These are phyloP conservation scores for Cotesia chilonis DNA, from an alignment of 1,140 invertebrate genomes.

Conservation along the genomic window DNA sequence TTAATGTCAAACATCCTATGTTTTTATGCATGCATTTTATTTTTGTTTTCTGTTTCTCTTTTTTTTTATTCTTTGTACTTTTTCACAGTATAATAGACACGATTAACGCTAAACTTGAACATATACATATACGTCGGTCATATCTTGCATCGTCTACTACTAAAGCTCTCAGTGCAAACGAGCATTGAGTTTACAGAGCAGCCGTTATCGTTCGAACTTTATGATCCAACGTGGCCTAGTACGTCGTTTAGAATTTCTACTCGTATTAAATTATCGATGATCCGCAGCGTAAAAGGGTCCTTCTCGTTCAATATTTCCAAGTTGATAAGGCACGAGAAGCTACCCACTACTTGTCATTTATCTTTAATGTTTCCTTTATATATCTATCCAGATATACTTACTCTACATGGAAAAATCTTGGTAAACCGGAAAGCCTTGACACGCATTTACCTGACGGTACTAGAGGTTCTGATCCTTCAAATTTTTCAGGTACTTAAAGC, in stretches of 20 bases:
- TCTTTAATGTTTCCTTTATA: conserved; percentile 1
- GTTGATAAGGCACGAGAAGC: conserved; percentile 30
- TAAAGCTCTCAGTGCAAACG: conserved; percentile 25
- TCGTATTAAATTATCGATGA: conserved; percentile 30
- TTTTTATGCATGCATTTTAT: too few relatives aligned
- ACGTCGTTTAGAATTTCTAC: conserved; percentile 30
- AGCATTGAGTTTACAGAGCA: conserved; percentile 31
- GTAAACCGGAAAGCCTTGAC: too few relatives aligned
- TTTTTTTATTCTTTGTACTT: too few relatives aligned
- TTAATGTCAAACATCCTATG: too few relatives aligned
- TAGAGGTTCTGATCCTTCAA: too few relatives aligned
- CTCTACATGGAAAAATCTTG: neutral
- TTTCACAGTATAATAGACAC: too few relatives aligned
- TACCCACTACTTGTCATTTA: neutral
- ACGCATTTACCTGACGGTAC: conserved; percentile 1
- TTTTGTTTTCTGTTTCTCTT: too few relatives aligned
- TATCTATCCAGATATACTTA: too few relatives aligned
- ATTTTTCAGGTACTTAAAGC: too few relatives aligned
- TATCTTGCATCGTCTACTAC: conserved; percentile 9
- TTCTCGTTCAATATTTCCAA: conserved; percentile 21
- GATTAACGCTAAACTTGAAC: too few relatives aligned
- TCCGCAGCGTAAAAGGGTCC: conserved; percentile 1
- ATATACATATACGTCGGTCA: conserved; percentile 5
- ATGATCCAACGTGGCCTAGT: conserved; percentile 23
- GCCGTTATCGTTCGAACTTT: conserved; percentile 35